Percentiles rank a stretch among this genome's conserved stretches.
Conservation (phyloP, 2,113 vertebrate species). For the Sigmodon hispidus region DNA sequence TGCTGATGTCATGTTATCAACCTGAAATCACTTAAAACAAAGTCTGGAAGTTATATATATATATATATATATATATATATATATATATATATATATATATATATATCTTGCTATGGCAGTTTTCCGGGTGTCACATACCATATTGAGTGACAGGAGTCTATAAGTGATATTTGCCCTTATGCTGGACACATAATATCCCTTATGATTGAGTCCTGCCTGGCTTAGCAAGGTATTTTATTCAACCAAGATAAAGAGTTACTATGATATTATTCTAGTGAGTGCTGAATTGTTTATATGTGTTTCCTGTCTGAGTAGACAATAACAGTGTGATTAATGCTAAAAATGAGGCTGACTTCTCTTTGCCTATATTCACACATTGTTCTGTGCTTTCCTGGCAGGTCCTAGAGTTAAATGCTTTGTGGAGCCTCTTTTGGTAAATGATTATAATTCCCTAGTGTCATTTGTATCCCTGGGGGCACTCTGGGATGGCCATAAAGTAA, state of each 20-base stretch:
- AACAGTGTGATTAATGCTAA: constrained; percentile 9
- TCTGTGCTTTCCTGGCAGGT: constrained; percentile 44
- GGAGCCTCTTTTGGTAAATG: constrained; percentile 53
- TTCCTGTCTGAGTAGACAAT: neutral
- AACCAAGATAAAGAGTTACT: constrained; percentile 49
- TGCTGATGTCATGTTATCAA: neutral
- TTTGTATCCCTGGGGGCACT: neutral
- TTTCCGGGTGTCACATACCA: neutral
- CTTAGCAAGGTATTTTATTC: neutral
- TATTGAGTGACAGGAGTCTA: neutral
- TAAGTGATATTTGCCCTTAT: neutral
- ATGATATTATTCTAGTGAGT: neutral
- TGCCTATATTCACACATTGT: neutral
- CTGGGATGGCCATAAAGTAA: constrained; percentile 10
- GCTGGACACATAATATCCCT: neutral
- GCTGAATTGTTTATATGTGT: constrained; percentile 52
- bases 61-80: rapidly evolving
- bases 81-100: rapidly evolving
- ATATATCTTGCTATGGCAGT: neutral
- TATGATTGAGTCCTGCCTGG: neutral
- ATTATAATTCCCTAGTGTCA: constrained; percentile 31
- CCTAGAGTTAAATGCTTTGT: constrained; percentile 43
- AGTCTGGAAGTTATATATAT: neutral
- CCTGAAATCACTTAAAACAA: neutral
- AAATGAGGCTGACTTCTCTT: constrained; percentile 51